Evolutionary conservation across 2,797 vertebrate species (phyloP), one percentile per base, ranked within the genome.

Genomic region (Anas georgica): DNA sequence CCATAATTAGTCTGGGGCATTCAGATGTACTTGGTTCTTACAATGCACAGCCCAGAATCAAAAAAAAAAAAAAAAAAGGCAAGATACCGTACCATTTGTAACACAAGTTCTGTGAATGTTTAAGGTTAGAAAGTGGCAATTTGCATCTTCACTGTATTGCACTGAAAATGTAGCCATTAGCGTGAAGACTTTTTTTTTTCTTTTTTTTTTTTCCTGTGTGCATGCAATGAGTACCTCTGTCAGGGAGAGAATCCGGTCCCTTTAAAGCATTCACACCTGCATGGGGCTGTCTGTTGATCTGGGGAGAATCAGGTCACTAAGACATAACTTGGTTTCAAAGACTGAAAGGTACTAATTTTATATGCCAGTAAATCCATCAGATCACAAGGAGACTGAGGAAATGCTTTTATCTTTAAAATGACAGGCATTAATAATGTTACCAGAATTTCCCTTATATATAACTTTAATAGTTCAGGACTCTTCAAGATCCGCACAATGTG

Each of bases 261-360:
- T 48, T 73, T 78, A 93, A 96, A 95, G 18, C 85, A 78, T 70
- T 88, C 52, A 70, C 79, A 93, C 55, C 29, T 95, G 80, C 58
- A 52, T 41, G 60, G 46, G 73, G 37, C 39, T 95, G 78, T 95
- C 80, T 96, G 86, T 93, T 96, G 92, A 93, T 95, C 94, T 88
- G 78, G 68, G 86, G 94, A 97, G 93, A 97, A 96, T 93, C 92
- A 92, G 96, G 96, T 97, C 96, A 97, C 90, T 96, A 91, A 93
- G 88, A 96, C 1, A 3, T 92, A 95, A 93, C 70, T 91, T 55
- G 72, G 73, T 96, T 97, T 97, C 93, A 94, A 96, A 97, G 93
- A 94, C 87, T 97, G 97, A 97, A 97, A 97, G 97, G 96, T 97
- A 97, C 81, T 97, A 97, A 97, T 97, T 97, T 97, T 95, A 95